Base-by-base conservation (phyloP, 2,113 vertebrate genomes). In the Monarcha castaneiventris region DNA sequence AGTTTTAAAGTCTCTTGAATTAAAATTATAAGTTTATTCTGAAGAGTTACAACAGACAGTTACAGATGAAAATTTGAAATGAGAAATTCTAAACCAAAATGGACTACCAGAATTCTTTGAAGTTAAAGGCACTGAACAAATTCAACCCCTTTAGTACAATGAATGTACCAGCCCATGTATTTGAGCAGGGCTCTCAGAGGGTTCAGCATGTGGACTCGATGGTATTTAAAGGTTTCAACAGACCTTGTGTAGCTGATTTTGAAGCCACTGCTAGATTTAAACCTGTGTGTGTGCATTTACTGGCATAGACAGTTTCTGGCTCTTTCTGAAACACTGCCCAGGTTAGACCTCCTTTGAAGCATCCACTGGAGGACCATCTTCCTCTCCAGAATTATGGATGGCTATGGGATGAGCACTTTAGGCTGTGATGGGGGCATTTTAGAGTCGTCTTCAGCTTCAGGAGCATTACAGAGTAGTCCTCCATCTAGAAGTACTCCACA, bases 1-100 rank as follows among this genome's bases (percentile, higher is more conserved):
- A 95, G 94, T 94, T 96, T 96, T 81, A 91, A 93, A 84, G 56
- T 90, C 58, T 93, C 88, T 89, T 89, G 75, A 91, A 94, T 95
- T 91, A 84, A 97, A 95, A 96, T 92, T 79, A 30, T 69, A 88
- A 89, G 27, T 91, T 97, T 94, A 93, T 91, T 74, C 82, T 59
- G 77, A 87, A 92, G 71, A 93, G 37, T 64, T 95, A 67, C 56
- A 78, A 63, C 84, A 91, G 58, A 82, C 87, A 80, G 91, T 95
- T 93, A 46, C 61, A 87, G 77, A 68, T 91, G 76, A 66, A 86
- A 95, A 90, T 86, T 81, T 86, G 27, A 74, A 91, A 91, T 62
- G 21, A 77, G 59, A 69, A 54, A 11, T 77, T 89, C 88, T 71
- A 10, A 55, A 91, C 58, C 20, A 11, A 90, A 84, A 46, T 0